Base-by-base conservation (phyloP, 2,888 invertebrate genomes). In the Cryptophagus acutangulus region DNA sequence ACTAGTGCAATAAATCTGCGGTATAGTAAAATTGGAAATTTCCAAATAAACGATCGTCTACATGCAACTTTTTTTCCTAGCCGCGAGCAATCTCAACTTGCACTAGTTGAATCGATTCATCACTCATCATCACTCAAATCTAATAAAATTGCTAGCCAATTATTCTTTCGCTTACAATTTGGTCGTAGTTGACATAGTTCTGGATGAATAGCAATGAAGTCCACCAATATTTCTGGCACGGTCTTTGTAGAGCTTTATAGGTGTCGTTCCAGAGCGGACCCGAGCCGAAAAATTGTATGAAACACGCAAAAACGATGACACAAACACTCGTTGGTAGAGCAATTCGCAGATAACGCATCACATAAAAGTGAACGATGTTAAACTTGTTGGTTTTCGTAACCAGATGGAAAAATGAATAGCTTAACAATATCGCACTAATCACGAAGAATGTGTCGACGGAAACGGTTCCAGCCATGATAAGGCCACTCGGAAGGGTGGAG, bases 391-490 rank as follows among this genome's bases (percentile, higher is more conserved):
- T 55, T 33, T 59, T 65, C 5, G 57, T 49, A 41, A 63, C 61
- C 38, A 61, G 51, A 40, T 65, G 62, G 2, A 26, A n/a, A 26
- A 26, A 26, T 3, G n/a, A 12, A 13, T n/a, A 3, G 10, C 10
- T 26, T 26, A 26, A 26, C 12, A 26, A 6, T n/a, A 13, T 26
- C 3, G 79, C 79, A 51, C 77, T 77, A 50, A 81, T 63, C 24
- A 77, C 61, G 55, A 81, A 78, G 61, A 81, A 81, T 0, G 79
- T 77, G 43, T 81, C 81, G 1, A 81, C 81, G 1, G 75, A 73
- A 2, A 78, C 66, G 0, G 76, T 49, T 51, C 66, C 76, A 59
- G 75, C 51, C 61, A 71, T 52, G 29, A 59, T 48, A n/a, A 54
- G 29, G 16, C 53, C 53, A 37, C 55, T 56, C 15, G 40, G 40